Percentiles rank a stretch among this genome's conserved stretches.
phyloP scores from a whole-genome alignment of 2,888 invertebrate species.

The Muschampia plurimacula region DNA sequence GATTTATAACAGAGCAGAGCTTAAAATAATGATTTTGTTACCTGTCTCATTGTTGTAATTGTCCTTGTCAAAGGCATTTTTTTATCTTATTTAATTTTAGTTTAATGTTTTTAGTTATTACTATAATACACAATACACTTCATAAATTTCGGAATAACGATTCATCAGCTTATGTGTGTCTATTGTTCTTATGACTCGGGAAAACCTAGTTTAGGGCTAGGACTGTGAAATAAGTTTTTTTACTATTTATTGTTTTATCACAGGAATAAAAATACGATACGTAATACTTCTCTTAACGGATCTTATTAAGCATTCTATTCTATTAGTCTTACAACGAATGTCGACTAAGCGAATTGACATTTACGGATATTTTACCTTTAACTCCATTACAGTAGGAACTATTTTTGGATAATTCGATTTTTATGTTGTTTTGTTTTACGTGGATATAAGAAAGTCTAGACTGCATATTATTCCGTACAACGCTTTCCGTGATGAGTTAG shows the following conservation, averaged over 20 bases:
- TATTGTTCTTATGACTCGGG: too few species aligned
- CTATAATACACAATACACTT: too few species aligned
- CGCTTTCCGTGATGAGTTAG: not conserved
- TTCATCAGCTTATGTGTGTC: too few species aligned
- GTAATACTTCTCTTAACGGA: slow-evolving; percentile 7
- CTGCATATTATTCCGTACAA: slow-evolving; percentile 15
- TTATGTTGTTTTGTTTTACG: not conserved
- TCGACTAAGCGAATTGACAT: slow-evolving; percentile 16
- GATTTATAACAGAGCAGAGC: too few species aligned
- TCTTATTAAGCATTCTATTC: slow-evolving; percentile 23
- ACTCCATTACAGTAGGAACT: slow-evolving; percentile 2
- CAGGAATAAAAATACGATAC: not conserved
- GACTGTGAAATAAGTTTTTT: too few species aligned
- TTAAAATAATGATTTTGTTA: too few species aligned
- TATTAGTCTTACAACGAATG: slow-evolving; percentile 34
- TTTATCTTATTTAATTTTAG: too few species aligned
- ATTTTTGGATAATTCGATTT: slow-evolving; percentile 2
- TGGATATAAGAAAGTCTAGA: slow-evolving; percentile 29
- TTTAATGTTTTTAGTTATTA: too few species aligned
- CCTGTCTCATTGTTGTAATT: too few species aligned
- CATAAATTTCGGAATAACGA: too few species aligned
- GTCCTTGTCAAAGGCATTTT: too few species aligned
- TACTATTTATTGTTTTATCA: not conserved
- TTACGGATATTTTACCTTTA: slow-evolving; percentile 13
- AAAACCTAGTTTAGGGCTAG: too few species aligned